Evolutionary conservation across 2,888 invertebrate genomes (phyloP).

Genomic region (Ophion ventricosus): DNA sequence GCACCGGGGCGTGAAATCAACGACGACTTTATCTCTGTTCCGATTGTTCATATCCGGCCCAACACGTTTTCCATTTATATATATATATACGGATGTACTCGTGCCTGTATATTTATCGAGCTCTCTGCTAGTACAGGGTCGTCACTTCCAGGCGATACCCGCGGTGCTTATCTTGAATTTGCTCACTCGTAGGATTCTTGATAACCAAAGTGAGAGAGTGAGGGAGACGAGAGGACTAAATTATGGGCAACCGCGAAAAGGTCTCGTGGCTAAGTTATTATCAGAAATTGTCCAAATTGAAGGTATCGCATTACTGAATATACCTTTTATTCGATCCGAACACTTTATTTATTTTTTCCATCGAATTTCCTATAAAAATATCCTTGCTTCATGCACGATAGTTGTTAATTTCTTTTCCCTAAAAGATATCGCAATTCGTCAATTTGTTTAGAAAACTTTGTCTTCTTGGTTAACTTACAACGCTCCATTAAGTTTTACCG

Average conservation of each 20-base stretch:
- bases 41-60: conserved; percentile 60
- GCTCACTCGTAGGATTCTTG: conserved; percentile 46
- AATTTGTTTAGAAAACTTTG: neutral
- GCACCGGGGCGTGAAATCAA: conserved; percentile 47
- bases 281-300: conserved; percentile 22
- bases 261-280: conserved; percentile 29
- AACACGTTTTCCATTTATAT: conserved; percentile 49
- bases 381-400: neutral
- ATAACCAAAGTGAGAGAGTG: conserved; percentile 15
- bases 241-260: conserved; percentile 26
- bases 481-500: neutral
- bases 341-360: neutral
- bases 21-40: conserved; percentile 60
- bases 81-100: conserved; percentile 2
- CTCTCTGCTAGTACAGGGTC: conserved; percentile 17
- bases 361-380: neutral
- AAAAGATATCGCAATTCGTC: neutral
- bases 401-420: neutral
- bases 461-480: neutral
- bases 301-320: neutral
- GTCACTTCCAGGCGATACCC: conserved; percentile 58
- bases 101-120: conserved; percentile 23
- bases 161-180: conserved; percentile 47
- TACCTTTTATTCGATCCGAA: neutral
- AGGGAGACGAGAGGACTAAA: conserved; percentile 23